Evolutionary conservation across 1,140 invertebrate genomes (phyloP).

Genomic region (Helicoverpa armigera): DNA sequence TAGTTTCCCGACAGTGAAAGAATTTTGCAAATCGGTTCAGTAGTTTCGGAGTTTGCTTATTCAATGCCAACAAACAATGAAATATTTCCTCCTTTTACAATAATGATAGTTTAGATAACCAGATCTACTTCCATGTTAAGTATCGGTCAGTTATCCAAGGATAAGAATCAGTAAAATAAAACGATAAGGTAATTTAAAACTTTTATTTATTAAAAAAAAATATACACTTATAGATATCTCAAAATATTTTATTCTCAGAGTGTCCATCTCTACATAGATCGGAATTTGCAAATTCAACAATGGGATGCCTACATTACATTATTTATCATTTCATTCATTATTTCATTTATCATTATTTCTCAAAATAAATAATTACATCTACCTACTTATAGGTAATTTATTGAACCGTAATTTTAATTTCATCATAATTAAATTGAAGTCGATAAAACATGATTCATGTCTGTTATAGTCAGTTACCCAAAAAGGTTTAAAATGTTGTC

Average conservation of each 20-base stretch:
- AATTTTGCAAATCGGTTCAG: too few species aligned
- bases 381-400: background rate
- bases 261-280: constrained; percentile 70
- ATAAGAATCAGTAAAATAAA: constrained; percentile 39
- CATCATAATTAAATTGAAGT: background rate
- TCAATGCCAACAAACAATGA: too few species aligned
- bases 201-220: constrained; percentile 71
- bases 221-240: constrained; percentile 74
- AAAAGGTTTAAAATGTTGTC: too few species aligned
- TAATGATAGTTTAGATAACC: too few species aligned
- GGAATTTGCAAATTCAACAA: constrained; percentile 65
- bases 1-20: too few species aligned
- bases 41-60: too few species aligned
- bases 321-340: too few species aligned
- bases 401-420: background rate
- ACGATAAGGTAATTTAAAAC: constrained; percentile 52
- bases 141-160: background rate
- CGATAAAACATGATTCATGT: too few species aligned
- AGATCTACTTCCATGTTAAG: too few species aligned
- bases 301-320: background rate
- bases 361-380: background rate
- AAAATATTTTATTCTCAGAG: constrained; percentile 68
- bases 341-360: background rate
- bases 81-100: too few species aligned
- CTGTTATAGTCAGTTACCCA: constrained; percentile 1